Conservation (phyloP, 2,888 invertebrate species). For the Agrochola lota region DNA sequence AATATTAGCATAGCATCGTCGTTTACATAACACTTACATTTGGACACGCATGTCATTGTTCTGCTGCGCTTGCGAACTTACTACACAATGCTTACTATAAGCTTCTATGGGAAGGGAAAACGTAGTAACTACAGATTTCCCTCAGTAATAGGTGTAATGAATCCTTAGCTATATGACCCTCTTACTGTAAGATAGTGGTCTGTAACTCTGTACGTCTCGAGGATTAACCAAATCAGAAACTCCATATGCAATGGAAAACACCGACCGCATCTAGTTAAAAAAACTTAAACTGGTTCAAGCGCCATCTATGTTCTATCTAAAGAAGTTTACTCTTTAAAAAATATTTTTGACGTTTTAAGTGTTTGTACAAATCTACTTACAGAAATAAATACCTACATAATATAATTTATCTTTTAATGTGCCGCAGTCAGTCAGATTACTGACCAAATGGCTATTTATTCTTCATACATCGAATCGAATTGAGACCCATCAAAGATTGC, state of each 20-base stretch:
- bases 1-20: slow-evolving; percentile 1
- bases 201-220: background rate
- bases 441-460: background rate
- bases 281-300: no score
- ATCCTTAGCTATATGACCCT: background rate
- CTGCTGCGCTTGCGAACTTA: slow-evolving; percentile 21
- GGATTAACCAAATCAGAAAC: background rate
- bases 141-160: background rate
- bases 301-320: no score
- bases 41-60: slow-evolving; percentile 32
- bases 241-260: background rate
- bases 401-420: no score
- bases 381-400: background rate
- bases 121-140: slow-evolving; percentile 19
- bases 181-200: background rate
- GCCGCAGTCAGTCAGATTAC: background rate
- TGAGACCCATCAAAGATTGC: background rate
- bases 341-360: no score
- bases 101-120: slow-evolving; percentile 37
- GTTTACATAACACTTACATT: slow-evolving; percentile 33
- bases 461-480: background rate
- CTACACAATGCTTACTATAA: slow-evolving; percentile 18
- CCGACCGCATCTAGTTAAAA: background rate
- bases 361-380: no score
- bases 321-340: no score